These are phyloP conservation scores for Drosophila subpulchrella DNA, from an alignment of 1,140 invertebrate genomes.

Conservation along the genomic window DNA sequence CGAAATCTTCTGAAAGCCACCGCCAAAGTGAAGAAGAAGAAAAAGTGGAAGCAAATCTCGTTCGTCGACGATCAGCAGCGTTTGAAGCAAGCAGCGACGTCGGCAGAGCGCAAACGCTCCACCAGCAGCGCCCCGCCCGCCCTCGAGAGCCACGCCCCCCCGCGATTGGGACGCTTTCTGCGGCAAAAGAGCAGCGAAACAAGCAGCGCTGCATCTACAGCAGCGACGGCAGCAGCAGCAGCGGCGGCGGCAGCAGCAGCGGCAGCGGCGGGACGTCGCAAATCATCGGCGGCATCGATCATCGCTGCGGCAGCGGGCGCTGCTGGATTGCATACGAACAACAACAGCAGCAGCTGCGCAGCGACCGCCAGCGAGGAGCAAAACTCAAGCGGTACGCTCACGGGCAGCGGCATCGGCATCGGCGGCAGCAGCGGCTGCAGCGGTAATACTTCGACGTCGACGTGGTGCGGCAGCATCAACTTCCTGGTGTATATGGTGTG, in stretches of 20 bases:
- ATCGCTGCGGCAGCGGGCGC: conserved; percentile 46
- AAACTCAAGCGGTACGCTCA: conserved; percentile 44
- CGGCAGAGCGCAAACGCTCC: conserved; percentile 60
- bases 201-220: conserved; percentile 14
- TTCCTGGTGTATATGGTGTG: conserved; percentile 84
- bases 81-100: conserved; percentile 33
- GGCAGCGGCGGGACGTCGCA: conserved; percentile 40
- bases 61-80: conserved; percentile 62
- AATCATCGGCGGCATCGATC: conserved; percentile 73
- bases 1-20: conserved; percentile 74
- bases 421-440: conserved; percentile 34
- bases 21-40: conserved; percentile 79
- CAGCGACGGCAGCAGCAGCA: conserved; percentile 18
- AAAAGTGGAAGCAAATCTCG: conserved; percentile 77
- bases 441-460: conserved; percentile 61
- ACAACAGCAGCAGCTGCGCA: conserved; percentile 24
- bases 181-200: conserved; percentile 32
- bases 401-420: conserved; percentile 26
- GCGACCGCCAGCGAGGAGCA: conserved; percentile 29
- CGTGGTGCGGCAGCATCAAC: conserved; percentile 81
- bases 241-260: conserved; percentile 9
- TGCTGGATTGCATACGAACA: neutral
- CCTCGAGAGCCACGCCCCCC: conserved; percentile 42
- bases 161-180: conserved; percentile 37
- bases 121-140: conserved; percentile 71